These are phyloP conservation scores for Zophobas morio DNA, from an alignment of 1,140 invertebrate species.

Conservation along the genomic window DNA sequence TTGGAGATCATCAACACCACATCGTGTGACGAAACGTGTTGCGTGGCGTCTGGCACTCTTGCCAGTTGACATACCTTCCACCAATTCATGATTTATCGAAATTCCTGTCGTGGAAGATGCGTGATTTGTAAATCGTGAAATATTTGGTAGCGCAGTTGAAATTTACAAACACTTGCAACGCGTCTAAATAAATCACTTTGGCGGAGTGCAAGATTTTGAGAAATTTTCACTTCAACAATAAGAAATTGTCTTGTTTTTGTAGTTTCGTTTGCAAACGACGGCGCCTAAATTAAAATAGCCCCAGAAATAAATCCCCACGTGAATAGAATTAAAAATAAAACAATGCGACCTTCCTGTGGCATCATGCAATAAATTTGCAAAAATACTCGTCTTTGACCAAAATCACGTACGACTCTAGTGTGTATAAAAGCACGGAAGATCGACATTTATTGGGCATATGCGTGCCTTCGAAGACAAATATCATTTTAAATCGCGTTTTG, in stretches of 20 bases:
- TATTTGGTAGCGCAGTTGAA: too few species aligned
- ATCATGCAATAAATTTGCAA: background rate
- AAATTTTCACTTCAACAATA: too few species aligned
- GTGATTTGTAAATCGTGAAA: background rate
- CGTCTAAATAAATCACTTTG: too few species aligned
- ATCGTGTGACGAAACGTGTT: background rate
- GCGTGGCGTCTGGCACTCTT: background rate
- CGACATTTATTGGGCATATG: background rate
- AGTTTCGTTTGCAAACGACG: slow-evolving; percentile 11
- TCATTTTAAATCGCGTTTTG: background rate
- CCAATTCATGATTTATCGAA: background rate
- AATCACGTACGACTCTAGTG: slow-evolving; percentile 7
- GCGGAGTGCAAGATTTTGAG: too few species aligned
- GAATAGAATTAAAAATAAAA: slow-evolving; percentile 40
- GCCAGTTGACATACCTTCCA: background rate
- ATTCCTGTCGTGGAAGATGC: background rate
- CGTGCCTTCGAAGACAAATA: background rate
- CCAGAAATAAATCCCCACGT: slow-evolving; percentile 31
- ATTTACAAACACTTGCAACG: too few species aligned
- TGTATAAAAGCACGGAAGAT: background rate
- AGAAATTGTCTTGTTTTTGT: background rate
- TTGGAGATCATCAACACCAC: background rate
- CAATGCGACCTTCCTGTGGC: slow-evolving; percentile 35
- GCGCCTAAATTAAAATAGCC: slow-evolving; percentile 33
- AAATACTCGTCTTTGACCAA: slow-evolving; percentile 14